Base-by-base conservation (phyloP, 2,113 vertebrate genomes). In the Syngnathoides biaculeatus region DNA sequence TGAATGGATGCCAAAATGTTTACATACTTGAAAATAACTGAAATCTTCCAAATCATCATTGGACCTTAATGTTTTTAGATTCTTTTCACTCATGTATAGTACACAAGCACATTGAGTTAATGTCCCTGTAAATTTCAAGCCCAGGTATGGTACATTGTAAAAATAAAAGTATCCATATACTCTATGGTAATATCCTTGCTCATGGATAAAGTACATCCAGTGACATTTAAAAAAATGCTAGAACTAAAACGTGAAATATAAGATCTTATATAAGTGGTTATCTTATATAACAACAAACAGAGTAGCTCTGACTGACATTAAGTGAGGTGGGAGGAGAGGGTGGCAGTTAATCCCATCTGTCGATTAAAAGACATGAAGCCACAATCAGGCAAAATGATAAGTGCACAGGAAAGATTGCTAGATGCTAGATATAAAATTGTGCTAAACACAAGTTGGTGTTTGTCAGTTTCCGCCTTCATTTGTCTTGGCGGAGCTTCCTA, bases 401-500 rank as follows among this genome's bases (percentile, higher is more conserved):
- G 8, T 35, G 20, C 20, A n/a, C 48, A 22, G 20, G 30, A 59
- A 38, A 9, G 17, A 59, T 20, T 38, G 30, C 55, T 19, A 15
- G 6, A 59, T 38, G 30, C 9, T 38, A 10, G 30, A 38, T 3
- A 59, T 20, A 20, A 59, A 59, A 59, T 59, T 14, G 22, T 26
- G 22, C 52, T 55, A 19, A 57, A 57, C 55, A 57, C 7, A 57
- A 57, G 55, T 30, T 1, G 2, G 12, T 17, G 15, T 57, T 57
- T 57, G 13, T 35, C 55, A 11, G 8, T 70, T 75, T 64, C 45
- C 56, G 24, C 42, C 60, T 14, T 15, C 74, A 65, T 65, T 65
- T 57, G 68, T 79, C 76, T 70, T 55, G 17, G 26, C 69, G 20
- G 9, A 64, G 76, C 78, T 80, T 42, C 3, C 1, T 68, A 67